Evolutionary conservation across 2,113 vertebrate species (phyloP), one percentile per base, ranked within the genome.

Genomic region (Lepus europaeus): DNA sequence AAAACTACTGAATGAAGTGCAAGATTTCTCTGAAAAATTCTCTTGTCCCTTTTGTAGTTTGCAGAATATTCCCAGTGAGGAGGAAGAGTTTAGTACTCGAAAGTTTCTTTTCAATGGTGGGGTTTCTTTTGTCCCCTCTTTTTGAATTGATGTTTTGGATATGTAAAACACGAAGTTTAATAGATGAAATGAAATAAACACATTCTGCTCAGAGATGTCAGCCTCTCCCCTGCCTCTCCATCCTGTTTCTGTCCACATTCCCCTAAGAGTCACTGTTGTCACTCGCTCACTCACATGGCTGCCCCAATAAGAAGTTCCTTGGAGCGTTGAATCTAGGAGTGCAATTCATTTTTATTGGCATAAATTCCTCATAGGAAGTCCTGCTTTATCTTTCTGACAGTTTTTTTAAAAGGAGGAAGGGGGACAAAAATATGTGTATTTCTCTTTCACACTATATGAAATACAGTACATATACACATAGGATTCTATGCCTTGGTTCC

Each of bases 61-160:
- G 53, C 81, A 78, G 88, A 56, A 3, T 66, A 31, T 20, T 77
- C 25, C 10, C 64, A 66, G 82, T n/a, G 45, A 91, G 3, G 36
- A 45, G 64, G 77, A 78, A 87, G 51, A 63, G 53, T 63, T 70
- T 78, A 53, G 70, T 72, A 19, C 56, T 87, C 63, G 56, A 83
- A 90, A 56, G 56, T 78, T 78, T 88, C 72, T 59, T 78, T 77
- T 83, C 56, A 27, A 22, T 91, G 78, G 93, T 59, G 64, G 22
- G 20, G 33, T 83, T 72, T 59, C 56, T 59, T 36, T 17, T 83
- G n/a, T 83, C 17, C 39, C 13, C 23, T 61, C 39, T 64, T 88
- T 93, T 83, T 49, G 36, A 33, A 53, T 59, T 59, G 14, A 59
- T 83, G 53, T 69, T 87, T 91, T 76, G n/a, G 31, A 45, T 73